Evolutionary conservation across 2,113 vertebrate genomes (phyloP), one percentile per base, ranked within the genome.

Genomic region (Paedocypris sp.): DNA sequence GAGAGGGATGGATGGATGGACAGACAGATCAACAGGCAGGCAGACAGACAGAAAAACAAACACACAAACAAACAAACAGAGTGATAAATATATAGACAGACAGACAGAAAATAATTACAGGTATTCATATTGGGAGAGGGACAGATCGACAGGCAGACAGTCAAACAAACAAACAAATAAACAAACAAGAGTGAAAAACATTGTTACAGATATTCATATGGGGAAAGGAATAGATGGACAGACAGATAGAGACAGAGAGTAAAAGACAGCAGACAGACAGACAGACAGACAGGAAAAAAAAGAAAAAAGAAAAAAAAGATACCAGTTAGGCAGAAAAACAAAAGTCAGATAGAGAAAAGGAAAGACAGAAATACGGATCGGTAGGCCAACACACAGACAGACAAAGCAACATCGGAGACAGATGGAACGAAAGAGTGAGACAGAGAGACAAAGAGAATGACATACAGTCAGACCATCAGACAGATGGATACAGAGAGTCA

Each of bases 361-460:
- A n/a, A n/a, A n/a, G n/a, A n/a, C n/a, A n/a, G n/a, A 38, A 13
- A 38, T 4, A 39, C 3, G 20, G 39, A 42, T 2, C 4, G 9
- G n/a, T 1, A 39, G 6, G 18, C 1, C 2, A 6, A 39, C 5
- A 12, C 16, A 22, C 2, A 22, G 19, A 43, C 2, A 43, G 19
- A 12, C 0, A 20, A 22, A 41, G 0, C 15, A 13, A 42, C 0
- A 10, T 15, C 23, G 42, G 6, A 29, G 11, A 19, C 2, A 38
- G 20, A 73, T 52, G 72, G 73, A 39, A 57, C 60, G 59, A 67
- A 36, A 76, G 57, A 69, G n/a, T n/a, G 11, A 29, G 39, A 33
- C 36, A 62, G 71, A 49, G 3, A 10, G 16, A 38, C 1, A 36
- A 13, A 51, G 1, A 52, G 31, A 16, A 12, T 4, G 59, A 31